phyloP scores from a whole-genome alignment of 1,140 invertebrate genomes.

The Holcopasites calliopsidis region DNA sequence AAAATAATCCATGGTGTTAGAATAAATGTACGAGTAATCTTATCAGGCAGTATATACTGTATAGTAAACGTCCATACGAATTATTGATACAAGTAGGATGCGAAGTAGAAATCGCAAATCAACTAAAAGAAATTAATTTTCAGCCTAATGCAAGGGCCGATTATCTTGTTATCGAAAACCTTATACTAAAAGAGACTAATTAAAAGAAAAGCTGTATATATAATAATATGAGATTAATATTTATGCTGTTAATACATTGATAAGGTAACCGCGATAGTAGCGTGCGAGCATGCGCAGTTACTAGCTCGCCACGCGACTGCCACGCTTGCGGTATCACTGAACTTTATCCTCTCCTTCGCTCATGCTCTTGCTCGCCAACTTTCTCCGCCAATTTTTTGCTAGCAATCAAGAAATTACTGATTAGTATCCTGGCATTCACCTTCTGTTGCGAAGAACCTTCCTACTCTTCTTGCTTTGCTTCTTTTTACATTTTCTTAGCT shows the following conservation, averaged over 20 bases:
- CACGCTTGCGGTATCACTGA: constrained; percentile 59
- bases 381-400: constrained; percentile 34
- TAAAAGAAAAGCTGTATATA: too few species aligned
- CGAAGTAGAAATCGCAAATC: too few species aligned
- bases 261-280: background rate
- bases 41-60: too few species aligned
- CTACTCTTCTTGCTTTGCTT: constrained; percentile 20
- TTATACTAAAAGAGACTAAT: too few species aligned
- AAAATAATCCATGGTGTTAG: too few species aligned
- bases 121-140: too few species aligned
- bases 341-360: constrained; percentile 40
- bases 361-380: constrained; percentile 22
- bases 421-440: constrained; percentile 57
- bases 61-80: too few species aligned
- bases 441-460: constrained; percentile 39
- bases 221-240: background rate
- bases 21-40: too few species aligned
- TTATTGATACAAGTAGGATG: too few species aligned
- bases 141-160: too few species aligned
- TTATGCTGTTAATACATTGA: background rate
- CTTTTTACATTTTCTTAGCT: too few species aligned
- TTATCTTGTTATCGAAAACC: too few species aligned
- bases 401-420: constrained; percentile 49
- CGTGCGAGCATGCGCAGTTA: constrained; percentile 56
- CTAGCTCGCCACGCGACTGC: constrained; percentile 71